phyloP scores from a whole-genome alignment of 2,888 invertebrate genomes.

The Andricus quercusramuli region DNA sequence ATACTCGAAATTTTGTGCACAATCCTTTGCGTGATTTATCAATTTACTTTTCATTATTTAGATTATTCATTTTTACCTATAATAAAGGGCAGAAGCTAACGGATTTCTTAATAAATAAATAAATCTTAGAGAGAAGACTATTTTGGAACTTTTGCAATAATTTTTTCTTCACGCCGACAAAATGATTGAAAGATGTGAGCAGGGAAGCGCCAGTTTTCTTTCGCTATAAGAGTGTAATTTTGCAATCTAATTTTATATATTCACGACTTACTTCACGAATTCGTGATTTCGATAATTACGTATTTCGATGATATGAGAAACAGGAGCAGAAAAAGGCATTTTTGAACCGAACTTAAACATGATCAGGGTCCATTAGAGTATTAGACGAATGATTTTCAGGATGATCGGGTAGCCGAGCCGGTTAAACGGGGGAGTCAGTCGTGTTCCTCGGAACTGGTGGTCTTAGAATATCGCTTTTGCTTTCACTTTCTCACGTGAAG shows the following conservation, averaged over 20 bases:
- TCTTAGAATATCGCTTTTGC: constrained; percentile 3
- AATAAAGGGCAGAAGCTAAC: too few relatives aligned
- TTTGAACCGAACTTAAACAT: neutral
- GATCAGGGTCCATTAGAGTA: neutral
- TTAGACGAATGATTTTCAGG: neutral
- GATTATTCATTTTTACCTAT: too few relatives aligned
- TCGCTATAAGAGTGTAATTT: neutral
- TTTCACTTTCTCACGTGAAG: constrained; percentile 7
- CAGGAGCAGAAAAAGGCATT: neutral
- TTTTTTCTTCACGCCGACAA: neutral
- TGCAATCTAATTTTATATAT: neutral
- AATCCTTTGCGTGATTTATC: too few relatives aligned
- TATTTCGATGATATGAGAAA: neutral
- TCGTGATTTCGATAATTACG: neutral
- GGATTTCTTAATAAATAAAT: neutral
- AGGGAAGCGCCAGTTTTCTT: neutral
- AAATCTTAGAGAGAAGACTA: neutral
- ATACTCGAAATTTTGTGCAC: too few relatives aligned
- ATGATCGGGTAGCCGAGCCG: neutral
- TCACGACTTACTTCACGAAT: neutral
- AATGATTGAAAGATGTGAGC: neutral
- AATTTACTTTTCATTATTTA: too few relatives aligned
- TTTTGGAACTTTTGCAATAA: neutral
- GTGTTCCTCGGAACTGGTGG: neutral
- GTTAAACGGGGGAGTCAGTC: neutral